These are phyloP conservation scores for Gadopsis bispinosus DNA, from an alignment of 2,797 vertebrate species.

Conservation along the genomic window DNA sequence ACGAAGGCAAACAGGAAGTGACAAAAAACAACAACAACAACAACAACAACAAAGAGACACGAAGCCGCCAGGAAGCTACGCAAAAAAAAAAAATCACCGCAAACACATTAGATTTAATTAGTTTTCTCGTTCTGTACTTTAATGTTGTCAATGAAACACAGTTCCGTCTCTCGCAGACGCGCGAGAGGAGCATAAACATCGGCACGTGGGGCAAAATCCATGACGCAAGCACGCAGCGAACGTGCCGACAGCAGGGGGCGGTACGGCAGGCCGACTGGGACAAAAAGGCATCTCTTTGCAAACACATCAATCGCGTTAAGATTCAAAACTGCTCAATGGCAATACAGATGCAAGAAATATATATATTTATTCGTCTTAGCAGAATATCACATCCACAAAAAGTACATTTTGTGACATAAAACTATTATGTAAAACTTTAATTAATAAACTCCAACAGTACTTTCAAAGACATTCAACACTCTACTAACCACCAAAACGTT, in stretches of 20 bases:
- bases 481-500: too few species aligned
- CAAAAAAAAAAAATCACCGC: too few species aligned
- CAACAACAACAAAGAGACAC: neutral
- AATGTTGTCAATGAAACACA: neutral
- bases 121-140: neutral
- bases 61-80: neutral
- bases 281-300: neutral
- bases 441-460: too few species aligned
- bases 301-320: neutral
- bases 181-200: conserved; percentile 86
- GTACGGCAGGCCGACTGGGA: conserved; percentile 33
- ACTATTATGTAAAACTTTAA: neutral
- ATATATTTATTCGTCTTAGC: neutral
- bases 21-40: too few species aligned
- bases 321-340: neutral
- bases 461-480: too few species aligned
- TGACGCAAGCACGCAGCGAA: conserved; percentile 70
- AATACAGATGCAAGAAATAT: neutral
- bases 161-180: conserved; percentile 19
- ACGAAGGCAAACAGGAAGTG: too few species aligned
- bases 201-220: conserved; percentile 82
- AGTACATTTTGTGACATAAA: neutral
- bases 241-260: conserved; percentile 40
- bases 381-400: neutral
- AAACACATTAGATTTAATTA: too few species aligned